A percentile compares a stretch with the other conserved stretches of the same genome.
phyloP scores from a whole-genome alignment of 2,797 vertebrate species.

The Carduelis carduelis region DNA sequence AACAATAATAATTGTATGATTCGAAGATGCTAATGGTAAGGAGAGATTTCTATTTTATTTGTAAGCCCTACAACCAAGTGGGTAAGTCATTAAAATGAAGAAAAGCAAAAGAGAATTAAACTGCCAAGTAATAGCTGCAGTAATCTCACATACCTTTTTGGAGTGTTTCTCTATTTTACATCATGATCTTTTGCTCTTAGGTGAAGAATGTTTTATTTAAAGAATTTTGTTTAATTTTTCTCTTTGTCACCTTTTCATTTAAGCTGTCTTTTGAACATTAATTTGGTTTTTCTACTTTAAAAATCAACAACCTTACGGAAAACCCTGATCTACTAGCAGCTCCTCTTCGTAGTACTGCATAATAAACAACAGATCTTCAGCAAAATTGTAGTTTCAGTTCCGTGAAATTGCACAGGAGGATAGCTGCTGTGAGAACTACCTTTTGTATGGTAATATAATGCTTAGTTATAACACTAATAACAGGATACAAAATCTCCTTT shows the following conservation, averaged over 20 bases:
- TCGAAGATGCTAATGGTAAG: background rate
- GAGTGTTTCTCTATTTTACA: background rate
- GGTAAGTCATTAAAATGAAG: background rate
- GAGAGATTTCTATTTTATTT: background rate
- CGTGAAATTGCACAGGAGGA: background rate
- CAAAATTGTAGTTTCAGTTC: constrained; percentile 23
- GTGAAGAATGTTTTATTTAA: background rate
- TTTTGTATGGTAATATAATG: background rate
- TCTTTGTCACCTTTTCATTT: background rate
- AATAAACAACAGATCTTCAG: constrained; percentile 10
- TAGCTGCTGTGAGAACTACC: background rate
- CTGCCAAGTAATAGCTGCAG: background rate
- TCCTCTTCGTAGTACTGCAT: background rate
- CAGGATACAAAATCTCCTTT: background rate
- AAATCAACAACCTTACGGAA: background rate
- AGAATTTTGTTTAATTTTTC: background rate
- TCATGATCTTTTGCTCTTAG: background rate
- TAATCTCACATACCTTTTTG: background rate
- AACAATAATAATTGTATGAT: background rate
- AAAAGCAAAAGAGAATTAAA: background rate
- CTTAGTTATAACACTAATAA: background rate
- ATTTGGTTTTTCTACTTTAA: constrained; percentile 26
- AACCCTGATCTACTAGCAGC: background rate
- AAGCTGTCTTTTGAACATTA: background rate
- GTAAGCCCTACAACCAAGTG: background rate